phyloP scores from a whole-genome alignment of 2,888 invertebrate species.

The Brachyptera risi region DNA sequence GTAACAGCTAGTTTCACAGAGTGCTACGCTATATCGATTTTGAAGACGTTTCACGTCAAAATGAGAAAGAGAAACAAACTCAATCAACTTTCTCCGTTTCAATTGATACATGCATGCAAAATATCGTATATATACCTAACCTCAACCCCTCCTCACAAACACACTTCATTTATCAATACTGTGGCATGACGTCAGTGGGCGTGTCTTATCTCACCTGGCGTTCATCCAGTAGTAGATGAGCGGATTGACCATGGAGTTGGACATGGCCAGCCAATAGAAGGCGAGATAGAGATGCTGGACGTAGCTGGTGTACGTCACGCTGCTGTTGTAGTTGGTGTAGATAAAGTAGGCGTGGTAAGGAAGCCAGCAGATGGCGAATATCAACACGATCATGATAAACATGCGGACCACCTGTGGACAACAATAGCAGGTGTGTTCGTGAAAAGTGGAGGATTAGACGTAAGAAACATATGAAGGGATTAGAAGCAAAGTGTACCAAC shows the following conservation, averaged over 20 bases:
- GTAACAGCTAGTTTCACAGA: too few species aligned
- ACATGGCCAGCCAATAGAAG: slow-evolving; percentile 90
- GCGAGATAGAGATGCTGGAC: slow-evolving; percentile 80
- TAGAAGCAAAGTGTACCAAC: too few species aligned
- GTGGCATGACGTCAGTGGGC: background rate
- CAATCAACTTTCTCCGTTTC: too few species aligned
- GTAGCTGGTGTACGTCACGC: slow-evolving; percentile 61
- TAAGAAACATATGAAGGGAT: too few species aligned
- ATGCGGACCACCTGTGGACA: slow-evolving; percentile 79
- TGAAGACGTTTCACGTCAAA: too few species aligned
- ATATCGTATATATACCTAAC: too few species aligned
- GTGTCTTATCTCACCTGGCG: slow-evolving; percentile 58
- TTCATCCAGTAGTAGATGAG: slow-evolving; percentile 94
- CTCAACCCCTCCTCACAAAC: too few species aligned
- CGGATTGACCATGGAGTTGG: slow-evolving; percentile 89
- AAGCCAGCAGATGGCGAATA: slow-evolving; percentile 85
- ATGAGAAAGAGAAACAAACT: too few species aligned
- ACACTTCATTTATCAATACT: background rate
- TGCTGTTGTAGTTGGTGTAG: slow-evolving; percentile 69
- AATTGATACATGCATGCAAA: too few species aligned
- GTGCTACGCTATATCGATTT: too few species aligned
- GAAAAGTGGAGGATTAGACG: too few species aligned
- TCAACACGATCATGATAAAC: slow-evolving; percentile 81
- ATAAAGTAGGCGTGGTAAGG: slow-evolving; percentile 87
- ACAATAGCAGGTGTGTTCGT: too few species aligned